These are phyloP conservation scores for Capricornis sumatraensis DNA, from an alignment of 2,113 vertebrate species.

Conservation along the genomic window DNA sequence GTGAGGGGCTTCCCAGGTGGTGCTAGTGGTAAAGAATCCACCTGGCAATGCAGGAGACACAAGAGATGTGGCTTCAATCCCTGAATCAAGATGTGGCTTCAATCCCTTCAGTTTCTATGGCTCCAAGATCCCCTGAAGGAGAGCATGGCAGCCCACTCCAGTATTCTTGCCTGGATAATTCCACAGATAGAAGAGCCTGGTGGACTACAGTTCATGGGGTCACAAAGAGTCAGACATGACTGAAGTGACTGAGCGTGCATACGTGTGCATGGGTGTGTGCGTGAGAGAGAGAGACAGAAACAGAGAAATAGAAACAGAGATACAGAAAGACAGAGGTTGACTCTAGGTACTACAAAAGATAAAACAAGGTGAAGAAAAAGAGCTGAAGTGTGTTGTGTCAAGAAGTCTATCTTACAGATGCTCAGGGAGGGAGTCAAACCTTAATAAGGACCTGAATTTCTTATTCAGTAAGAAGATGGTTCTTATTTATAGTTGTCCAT, in stretches of 20 bases:
- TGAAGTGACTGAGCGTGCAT: background rate
- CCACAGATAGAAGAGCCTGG: background rate
- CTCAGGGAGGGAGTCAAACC: background rate
- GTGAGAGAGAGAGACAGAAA: background rate
- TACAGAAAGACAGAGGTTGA: background rate
- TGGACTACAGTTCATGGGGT: background rate
- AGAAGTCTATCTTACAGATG: background rate
- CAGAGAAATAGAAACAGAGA: background rate
- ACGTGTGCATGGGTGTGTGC: rapidly evolving
- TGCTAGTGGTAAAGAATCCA: background rate
- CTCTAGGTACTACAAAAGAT: background rate
- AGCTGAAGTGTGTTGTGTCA: background rate
- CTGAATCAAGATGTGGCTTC: background rate
- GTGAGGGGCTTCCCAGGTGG: background rate
- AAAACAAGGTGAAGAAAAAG: background rate
- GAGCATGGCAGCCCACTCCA: background rate
- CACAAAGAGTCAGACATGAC: background rate
- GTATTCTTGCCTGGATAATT: background rate
- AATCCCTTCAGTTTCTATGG: background rate
- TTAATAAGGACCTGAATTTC: background rate
- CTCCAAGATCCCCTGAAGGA: background rate
- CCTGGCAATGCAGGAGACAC: background rate
- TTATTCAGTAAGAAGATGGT: background rate
- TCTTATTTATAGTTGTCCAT: background rate
- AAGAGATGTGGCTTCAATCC: background rate